Evolutionary conservation across 1,140 invertebrate genomes (phyloP).

Genomic region (Chionoecetes opilio): DNA sequence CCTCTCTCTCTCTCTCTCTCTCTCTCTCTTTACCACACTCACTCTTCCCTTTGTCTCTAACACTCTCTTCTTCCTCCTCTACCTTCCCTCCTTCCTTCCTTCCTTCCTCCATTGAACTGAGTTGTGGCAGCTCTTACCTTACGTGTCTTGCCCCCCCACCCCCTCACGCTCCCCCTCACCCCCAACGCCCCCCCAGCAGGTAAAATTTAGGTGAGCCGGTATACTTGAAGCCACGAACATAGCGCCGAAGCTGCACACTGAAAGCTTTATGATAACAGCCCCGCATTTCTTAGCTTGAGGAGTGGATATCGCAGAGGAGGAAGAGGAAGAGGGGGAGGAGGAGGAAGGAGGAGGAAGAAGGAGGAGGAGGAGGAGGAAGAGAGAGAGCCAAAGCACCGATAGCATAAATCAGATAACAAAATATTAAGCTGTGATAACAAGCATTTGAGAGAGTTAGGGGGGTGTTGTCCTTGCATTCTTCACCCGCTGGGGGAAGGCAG

Average conservation of each 20-base stretch:
- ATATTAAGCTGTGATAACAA: conserved; percentile 68
- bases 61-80: not conserved
- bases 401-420: conserved; percentile 70
- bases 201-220: conserved; percentile 3
- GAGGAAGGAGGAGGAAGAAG: conserved; percentile 1
- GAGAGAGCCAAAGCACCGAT: conserved; percentile 12
- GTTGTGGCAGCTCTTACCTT: not conserved
- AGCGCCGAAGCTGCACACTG: not conserved
- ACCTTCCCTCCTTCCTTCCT: not conserved
- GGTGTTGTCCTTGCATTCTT: conserved; percentile 67
- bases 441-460: conserved; percentile 62
- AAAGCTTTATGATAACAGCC: not conserved
- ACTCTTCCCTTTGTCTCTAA: not conserved
- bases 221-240: conserved; percentile 15
- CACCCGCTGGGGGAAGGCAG: too few species aligned
- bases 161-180: not conserved
- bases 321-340: not conserved
- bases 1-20: conserved; percentile 9
- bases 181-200: not conserved
- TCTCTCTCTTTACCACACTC: not conserved
- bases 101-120: not conserved
- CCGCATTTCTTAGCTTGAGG: not conserved
- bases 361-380: not conserved
- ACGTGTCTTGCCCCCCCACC: not conserved
- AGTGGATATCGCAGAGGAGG: not conserved